These are phyloP conservation scores for Neolamprologus caudopunctatus DNA, from an alignment of 2,113 vertebrate species.

Conservation along the genomic window DNA sequence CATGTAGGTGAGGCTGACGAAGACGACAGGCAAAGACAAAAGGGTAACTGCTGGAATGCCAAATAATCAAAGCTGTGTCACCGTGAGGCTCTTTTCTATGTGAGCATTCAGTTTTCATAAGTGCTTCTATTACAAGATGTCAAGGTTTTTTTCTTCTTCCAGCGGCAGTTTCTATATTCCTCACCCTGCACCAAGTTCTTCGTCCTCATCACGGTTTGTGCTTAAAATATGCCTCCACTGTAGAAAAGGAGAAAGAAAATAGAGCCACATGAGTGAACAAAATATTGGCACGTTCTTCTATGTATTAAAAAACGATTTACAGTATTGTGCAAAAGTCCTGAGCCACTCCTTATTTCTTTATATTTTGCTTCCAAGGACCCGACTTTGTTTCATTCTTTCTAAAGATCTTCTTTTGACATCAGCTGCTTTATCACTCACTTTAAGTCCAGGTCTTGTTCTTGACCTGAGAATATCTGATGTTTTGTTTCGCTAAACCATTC, in stretches of 20 bases:
- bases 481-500: background rate
- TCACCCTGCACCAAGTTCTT: background rate
- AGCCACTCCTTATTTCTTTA: background rate
- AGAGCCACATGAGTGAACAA: background rate
- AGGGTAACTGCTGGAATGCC: background rate
- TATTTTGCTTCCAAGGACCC: background rate
- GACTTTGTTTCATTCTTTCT: background rate
- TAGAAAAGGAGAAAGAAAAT: background rate
- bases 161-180: background rate
- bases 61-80: background rate
- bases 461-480: background rate
- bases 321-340: background rate
- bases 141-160: background rate
- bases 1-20: background rate
- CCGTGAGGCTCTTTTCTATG: background rate
- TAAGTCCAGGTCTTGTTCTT: background rate
- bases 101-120: background rate
- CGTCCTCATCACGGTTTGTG: slow-evolving; percentile 84
- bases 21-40: background rate
- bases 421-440: background rate
- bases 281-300: background rate
- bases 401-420: background rate
- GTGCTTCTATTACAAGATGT: background rate
- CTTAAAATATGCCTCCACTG: slow-evolving; percentile 96
- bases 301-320: background rate